Evolutionary conservation across 2,888 invertebrate genomes (phyloP), one percentile per base, ranked within the genome.

Genomic region (Pseudococcus viburni): DNA sequence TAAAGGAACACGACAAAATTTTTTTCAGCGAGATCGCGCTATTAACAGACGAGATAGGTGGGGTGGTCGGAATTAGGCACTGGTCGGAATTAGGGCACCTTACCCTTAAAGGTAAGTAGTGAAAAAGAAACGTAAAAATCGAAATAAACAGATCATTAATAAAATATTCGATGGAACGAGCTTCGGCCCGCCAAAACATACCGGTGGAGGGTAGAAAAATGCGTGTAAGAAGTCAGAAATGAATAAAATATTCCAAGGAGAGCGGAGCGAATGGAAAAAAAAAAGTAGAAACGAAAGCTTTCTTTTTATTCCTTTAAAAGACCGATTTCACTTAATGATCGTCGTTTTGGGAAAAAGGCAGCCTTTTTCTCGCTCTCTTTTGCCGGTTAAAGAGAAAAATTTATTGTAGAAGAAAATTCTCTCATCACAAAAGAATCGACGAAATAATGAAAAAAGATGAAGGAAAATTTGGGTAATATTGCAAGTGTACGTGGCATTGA

Each of bases 71-170:
- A n/a, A n/a, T n/a, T n/a, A n/a, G n/a, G n/a, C n/a, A n/a, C n/a
- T n/a, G n/a, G n/a, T n/a, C n/a, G n/a, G n/a, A n/a, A n/a, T n/a
- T n/a, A n/a, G n/a, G n/a, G n/a, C n/a, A n/a, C n/a, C n/a, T n/a
- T n/a, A n/a, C n/a, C n/a, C n/a, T n/a, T n/a, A n/a, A 33, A 73
- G 73, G 33, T 73, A 73, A 33, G 12, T 4, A 64, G 22, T 22
- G 33, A 33, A 33, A 22, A 73, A 68, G 17, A 73, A 15, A 8
- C 33, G 39, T 15, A 73, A 73, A 73, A 73, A 73, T 73, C 26
- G 73, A 73, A 73, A 33, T 73, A 73, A 73, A 73, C 33, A 73
- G 33, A 73, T 73, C 73, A 73, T 73, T 73, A 73, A 26, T 33
- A 73, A 73, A 73, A 73, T 73, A 33, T 73, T 73, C 15, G 73